Base-by-base conservation (phyloP, 2,797 vertebrate species). In the Epinephelus awoara region DNA sequence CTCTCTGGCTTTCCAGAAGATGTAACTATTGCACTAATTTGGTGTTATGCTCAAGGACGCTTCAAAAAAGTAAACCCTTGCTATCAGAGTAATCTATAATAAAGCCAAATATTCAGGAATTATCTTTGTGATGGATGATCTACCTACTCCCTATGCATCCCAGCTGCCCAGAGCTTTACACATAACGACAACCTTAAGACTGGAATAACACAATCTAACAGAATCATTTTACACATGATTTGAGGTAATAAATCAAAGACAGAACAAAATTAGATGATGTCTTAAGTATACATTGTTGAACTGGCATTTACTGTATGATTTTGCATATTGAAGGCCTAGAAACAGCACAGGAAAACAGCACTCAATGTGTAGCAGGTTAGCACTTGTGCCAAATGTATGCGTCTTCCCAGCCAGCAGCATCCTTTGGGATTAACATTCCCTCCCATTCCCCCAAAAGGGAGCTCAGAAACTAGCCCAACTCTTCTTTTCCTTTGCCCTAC, bases 371-470 rank as follows among this genome's bases (percentile, higher is more conserved):
- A 59, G 49, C 63, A 77, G 79, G 85, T 84, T 72, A 85, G 78
- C 34, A n/a, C 52, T 44, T 25, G 21, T 79, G 86, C 87, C 87
- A 91, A 88, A 89, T 87, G 75, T 75, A 83, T 87, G 86, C 40
- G 29, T 71, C 63, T 62, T 79, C 51, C 34, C 78, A 84, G 89
- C 89, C 91, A 92, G 85, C 23, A 50, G 55, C 57, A 17, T 89
- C 89, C 88, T 81, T 29, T 54, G 81, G 81, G 89, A 89, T 77
- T 67, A 50, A 49, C 46, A n/a, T 79, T 85, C 38, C 55, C 47
- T 76, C 64, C 79, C 54, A 55, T 63, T 82, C 52, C 50, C 27
- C 72, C 58, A 68, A 51, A 72, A 78, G 57, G 55, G 71, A 85
- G 72, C 63, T 56, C 27, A 52, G 50, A 57, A 82, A 83, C 19